Evolutionary conservation across 2,797 vertebrate genomes (phyloP), one percentile per base, ranked within the genome.

Genomic region (Capromys pilorides): DNA sequence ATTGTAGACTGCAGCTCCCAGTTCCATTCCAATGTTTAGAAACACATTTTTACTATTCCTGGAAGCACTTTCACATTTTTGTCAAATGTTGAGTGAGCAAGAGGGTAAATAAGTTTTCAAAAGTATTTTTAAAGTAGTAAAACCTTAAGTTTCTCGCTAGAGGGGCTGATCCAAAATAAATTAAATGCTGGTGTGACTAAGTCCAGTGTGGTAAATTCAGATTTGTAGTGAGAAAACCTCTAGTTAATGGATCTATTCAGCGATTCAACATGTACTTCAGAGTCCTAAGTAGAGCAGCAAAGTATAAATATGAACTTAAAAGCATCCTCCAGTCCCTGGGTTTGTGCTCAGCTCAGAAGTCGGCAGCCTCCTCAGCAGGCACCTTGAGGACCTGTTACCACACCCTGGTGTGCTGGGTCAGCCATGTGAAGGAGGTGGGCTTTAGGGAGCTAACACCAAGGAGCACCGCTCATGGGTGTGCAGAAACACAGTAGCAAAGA

Each of bases 61-160:
- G 96, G 94, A 95, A 97, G 39, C 9, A 91, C 51, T 88, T 96
- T 94, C 77, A 88, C n/a, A 84, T 96, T 96, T 96, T 96, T 96
- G 75, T 94, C 80, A 69, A 36, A 77, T 92, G 87, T 66, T 94
- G 96, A 95, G 93, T 78, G 73, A 95, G 69, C 9, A 94, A 96
- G n/a, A 83, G 62, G 26, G 80, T 93, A 98, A 96, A 93, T 95
- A 96, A 96, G 0, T 0, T 73, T 88, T 97, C 78, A 92, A 90
- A 96, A 89, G 49, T 54, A 16, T 96, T 96, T 95, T 86, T 83
- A 57, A 2, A 92, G 89, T 51, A 93, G 75, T 95, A 57, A 67
- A 95, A 95, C 67, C 94, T 79, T 86, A 21, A 86, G 96, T 88
- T 66, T 94, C 33, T 90, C 87, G 64, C 75, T 96, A 78, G 41